Evolutionary conservation across 2,888 invertebrate species (phyloP), one percentile per base, ranked within the genome.

Genomic region (Amitus sp.): DNA sequence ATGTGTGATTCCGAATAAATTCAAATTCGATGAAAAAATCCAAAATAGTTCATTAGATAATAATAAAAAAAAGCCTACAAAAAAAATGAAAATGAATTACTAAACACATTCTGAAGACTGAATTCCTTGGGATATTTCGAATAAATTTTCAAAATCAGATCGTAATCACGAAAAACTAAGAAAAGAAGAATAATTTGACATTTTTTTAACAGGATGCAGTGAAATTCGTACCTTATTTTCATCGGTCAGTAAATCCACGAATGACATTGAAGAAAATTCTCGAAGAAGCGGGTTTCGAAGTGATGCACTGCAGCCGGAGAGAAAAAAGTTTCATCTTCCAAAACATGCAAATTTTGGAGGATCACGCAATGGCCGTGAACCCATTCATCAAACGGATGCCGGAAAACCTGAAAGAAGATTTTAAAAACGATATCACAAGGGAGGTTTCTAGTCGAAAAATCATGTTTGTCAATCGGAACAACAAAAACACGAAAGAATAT

Each of bases 361-460:
- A 42, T 19, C 19, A 18, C 42, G 42, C 42, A 42, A 42, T 18
- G 19, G 90, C 92, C 0, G 87, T 92, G 2, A 90, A 89, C 74
- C 92, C 92, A 0, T 92, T 91, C 73, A 74, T 88, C 53, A 82
- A 85, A 4, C 83, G 86, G 42, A 87, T 92, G 46, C 88, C 91
- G 0, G 74, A 82, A 1, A 77, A 85, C 0, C 73, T 87, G 15
- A 86, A 86, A 34, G 85, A 87, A 2, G 85, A 87, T 5, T 92
- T 88, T 74, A 80, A 88, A n/a, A 82, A 86, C 15, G 90, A 90
- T 68, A 86, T 88, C 54, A 72, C 88, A 4, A 78, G 82, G 1
- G 85, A 86, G 66, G 79, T 86, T 7, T 74, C 82, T 1, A 82
- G 83, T 43, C 78, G 84, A 73, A 85, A 83, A 60, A 82, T 84